Evolutionary conservation across 2,888 invertebrate species (phyloP).

Genomic region (Stegophylla sp.): DNA sequence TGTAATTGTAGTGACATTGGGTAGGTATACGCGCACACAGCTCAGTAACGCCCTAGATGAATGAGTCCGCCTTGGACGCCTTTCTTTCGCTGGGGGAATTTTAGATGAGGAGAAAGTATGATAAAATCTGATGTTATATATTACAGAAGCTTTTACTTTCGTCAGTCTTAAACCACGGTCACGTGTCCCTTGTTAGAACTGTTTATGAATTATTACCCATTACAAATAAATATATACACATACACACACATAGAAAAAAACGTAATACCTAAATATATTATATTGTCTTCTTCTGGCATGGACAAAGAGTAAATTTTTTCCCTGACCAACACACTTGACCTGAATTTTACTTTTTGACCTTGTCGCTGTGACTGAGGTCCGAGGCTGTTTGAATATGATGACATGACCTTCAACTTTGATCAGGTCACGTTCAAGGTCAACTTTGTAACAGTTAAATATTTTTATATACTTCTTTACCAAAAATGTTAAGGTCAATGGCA

Average conservation of each 20-base stretch:
- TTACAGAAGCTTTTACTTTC: conserved; percentile 57
- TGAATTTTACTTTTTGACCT: conserved; percentile 57
- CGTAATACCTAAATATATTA: background rate
- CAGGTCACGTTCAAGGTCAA: conserved; percentile 58
- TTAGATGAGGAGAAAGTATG: conserved; percentile 58
- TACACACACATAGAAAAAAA: background rate
- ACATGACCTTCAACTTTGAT: conserved; percentile 56
- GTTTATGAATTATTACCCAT: conserved; percentile 20
- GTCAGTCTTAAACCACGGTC: conserved; percentile 38
- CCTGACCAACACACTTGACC: conserved; percentile 57
- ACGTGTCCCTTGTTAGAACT: conserved; percentile 26
- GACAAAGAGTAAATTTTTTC: conserved; percentile 22
- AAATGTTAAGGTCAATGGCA: conserved; percentile 39
- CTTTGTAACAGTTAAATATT: conserved; percentile 36
- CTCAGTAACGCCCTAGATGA: conserved; percentile 57
- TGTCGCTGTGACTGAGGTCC: conserved; percentile 19
- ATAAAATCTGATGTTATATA: conserved; percentile 49
- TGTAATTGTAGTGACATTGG: conserved; percentile 58
- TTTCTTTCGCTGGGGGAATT: conserved; percentile 58
- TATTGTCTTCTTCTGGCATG: conserved; percentile 17
- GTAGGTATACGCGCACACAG: conserved; percentile 32
- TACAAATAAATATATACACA: conserved; percentile 3
- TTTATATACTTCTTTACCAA: background rate
- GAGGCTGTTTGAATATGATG: conserved; percentile 37
- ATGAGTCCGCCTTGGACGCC: conserved; percentile 49